Evolutionary conservation across 2,797 vertebrate genomes (phyloP).

Genomic region (Telmatherina bonti): DNA sequence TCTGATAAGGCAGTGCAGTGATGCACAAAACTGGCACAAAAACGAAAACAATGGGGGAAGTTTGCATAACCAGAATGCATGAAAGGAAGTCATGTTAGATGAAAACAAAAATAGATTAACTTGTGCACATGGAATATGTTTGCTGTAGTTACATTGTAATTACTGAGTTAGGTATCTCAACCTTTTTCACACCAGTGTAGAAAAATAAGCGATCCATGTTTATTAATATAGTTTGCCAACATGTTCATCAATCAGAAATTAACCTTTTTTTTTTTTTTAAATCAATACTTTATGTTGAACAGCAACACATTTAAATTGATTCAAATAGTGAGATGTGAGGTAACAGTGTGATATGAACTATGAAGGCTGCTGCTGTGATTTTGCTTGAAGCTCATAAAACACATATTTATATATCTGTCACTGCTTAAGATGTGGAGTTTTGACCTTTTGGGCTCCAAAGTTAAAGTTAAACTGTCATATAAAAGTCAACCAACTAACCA

Average conservation of each 20-base stretch:
- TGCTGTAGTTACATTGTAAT: no score
- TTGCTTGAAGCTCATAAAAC: no score
- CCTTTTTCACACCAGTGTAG: no score
- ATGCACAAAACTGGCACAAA: not conserved
- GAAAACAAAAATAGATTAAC: not conserved
- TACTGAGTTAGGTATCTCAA: no score
- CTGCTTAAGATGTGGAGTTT: not conserved
- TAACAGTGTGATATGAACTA: not conserved
- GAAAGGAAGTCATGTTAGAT: not conserved
- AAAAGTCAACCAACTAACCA: slow-evolving; percentile 5
- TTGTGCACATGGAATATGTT: no score
- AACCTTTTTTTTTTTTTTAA: no score
- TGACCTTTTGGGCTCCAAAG: not conserved
- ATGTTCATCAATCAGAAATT: no score
- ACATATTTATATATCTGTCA: not conserved
- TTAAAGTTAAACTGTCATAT: not conserved
- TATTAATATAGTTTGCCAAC: no score
- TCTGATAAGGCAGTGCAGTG: not conserved
- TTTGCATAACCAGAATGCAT: not conserved
- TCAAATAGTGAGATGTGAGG: not conserved
- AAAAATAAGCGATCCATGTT: no score
- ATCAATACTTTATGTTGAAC: no score
- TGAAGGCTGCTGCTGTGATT: not conserved
- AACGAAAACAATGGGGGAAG: not conserved
- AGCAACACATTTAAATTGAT: no score